These are phyloP conservation scores for Brachyhypopomus gauderio DNA, from an alignment of 2,113 vertebrate species.

Conservation along the genomic window DNA sequence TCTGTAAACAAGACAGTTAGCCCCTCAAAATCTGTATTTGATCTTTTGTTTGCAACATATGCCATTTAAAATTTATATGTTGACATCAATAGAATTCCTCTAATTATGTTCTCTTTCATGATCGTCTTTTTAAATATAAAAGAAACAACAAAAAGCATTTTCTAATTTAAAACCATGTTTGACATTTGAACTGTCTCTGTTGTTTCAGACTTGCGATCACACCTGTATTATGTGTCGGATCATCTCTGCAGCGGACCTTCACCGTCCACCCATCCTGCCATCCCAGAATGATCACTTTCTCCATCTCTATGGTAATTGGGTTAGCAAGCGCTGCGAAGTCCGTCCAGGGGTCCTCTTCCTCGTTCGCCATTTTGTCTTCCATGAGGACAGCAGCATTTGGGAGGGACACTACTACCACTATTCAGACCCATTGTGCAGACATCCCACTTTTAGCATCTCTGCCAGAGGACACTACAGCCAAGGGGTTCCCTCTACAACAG, in stretches of 20 bases:
- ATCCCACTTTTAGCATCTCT: slow-evolving; percentile 85
- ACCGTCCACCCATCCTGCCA: slow-evolving; percentile 80
- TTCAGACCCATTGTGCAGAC: slow-evolving; percentile 84
- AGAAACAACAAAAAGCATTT: not conserved
- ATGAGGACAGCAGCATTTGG: slow-evolving; percentile 84
- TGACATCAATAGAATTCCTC: not conserved
- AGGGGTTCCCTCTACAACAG: slow-evolving; percentile 77
- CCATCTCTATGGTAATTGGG: slow-evolving; percentile 84
- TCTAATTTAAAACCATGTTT: not conserved
- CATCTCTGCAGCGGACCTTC: slow-evolving; percentile 79
- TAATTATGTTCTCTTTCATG: not conserved
- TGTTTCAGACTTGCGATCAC: slow-evolving; percentile 76
- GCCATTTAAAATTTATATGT: not conserved
- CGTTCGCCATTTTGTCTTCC: slow-evolving; percentile 87
- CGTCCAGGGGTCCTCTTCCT: slow-evolving; percentile 85
- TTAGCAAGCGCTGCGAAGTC: slow-evolving; percentile 86
- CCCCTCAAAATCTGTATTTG: not conserved
- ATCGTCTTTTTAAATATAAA: not conserved
- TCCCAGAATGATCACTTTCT: slow-evolving; percentile 78
- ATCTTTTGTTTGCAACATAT: not conserved
- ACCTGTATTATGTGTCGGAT: slow-evolving; percentile 78
- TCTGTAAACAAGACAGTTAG: not conserved
- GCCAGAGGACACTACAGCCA: slow-evolving; percentile 85
- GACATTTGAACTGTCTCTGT: not conserved
- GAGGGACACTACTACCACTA: slow-evolving; percentile 88